Base-by-base conservation (phyloP, 2,113 vertebrate genomes). In the Halcyon malimbica region DNA sequence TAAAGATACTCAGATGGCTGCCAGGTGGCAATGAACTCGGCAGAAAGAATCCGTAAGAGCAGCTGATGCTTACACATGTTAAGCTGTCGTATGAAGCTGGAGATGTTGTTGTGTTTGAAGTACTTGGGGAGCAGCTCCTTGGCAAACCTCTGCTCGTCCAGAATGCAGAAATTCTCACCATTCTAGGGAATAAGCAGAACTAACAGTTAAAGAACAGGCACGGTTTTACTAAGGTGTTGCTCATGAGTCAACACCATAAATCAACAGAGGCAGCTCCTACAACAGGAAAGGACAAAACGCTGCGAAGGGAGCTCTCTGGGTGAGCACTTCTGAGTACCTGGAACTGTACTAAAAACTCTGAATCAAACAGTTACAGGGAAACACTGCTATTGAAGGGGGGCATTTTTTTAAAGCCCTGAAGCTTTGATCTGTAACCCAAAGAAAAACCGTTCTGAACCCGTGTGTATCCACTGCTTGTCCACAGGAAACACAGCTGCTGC, bases 51-150 rank as follows among this genome's bases (percentile, higher is more conserved):
- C 8, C 0, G 2, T 3, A 39, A 46, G 33, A 83, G 33, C 18
- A 7, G 1, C 39, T 50, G 73, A 60, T 83, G 96, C 97, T 97
- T 98, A 98, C 98, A 98, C 95, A 98, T 97, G 68, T 98, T 98
- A 48, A 98, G 97, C 60, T 98, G 98, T 29, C 98, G 94, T 84
- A 98, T 92, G 85, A 98, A 98, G 92, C 98, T 98, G 84, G 97
- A 96, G 53, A 98, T 89, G 12, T 98, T 98, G 93, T 95, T 98
- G 93, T 98, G 98, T 68, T 98, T 98, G 95, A 98, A 98, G 95
- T 98, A 98, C 91, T 97, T 98, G 68, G 98, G 98, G 17, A 98
- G 98, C 9, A 98, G 78, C 76, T 97, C 96, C 92, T 97, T 97
- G 21, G 97, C 95, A 96, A 98, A 98, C 33, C 68, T 95, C 84